phyloP scores from a whole-genome alignment of 2,113 vertebrate genomes.

The Rousettus leschenaultii region DNA sequence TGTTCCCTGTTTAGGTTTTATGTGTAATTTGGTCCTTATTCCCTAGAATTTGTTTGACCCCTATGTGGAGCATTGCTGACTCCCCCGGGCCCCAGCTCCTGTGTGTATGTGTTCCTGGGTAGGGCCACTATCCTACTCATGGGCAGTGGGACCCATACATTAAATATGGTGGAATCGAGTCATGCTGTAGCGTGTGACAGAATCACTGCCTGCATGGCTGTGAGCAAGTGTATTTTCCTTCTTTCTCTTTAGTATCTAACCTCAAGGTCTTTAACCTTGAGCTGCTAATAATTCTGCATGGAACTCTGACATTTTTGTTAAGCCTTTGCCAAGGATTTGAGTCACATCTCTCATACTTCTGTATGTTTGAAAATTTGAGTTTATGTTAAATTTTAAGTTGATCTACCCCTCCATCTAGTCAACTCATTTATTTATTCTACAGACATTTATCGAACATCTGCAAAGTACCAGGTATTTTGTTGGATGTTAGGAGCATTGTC shows the following conservation, averaged over 20 bases:
- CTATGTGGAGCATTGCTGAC: background rate
- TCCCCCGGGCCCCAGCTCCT: background rate
- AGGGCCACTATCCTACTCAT: too few relatives aligned
- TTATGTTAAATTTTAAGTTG: background rate
- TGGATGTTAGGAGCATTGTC: background rate
- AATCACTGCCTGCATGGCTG: background rate
- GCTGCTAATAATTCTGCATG: background rate
- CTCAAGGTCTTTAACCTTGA: background rate
- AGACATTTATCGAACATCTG: background rate
- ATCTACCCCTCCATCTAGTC: background rate
- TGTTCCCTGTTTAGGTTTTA: background rate
- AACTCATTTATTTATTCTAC: background rate
- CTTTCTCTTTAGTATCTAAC: background rate
- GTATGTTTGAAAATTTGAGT: background rate
- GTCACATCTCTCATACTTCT: background rate
- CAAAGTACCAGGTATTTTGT: background rate
- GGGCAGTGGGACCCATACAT: background rate
- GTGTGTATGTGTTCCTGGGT: background rate
- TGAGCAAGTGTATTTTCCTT: background rate
- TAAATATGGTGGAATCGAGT: background rate
- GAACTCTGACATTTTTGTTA: background rate
- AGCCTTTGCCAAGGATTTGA: background rate
- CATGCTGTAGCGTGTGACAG: background rate
- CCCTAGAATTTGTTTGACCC: background rate
- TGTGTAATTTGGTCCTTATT: background rate